A percentile compares a stretch with the other conserved stretches of the same genome.
phyloP scores from a whole-genome alignment of 2,113 vertebrate genomes.

The Baryphthengus martii region DNA sequence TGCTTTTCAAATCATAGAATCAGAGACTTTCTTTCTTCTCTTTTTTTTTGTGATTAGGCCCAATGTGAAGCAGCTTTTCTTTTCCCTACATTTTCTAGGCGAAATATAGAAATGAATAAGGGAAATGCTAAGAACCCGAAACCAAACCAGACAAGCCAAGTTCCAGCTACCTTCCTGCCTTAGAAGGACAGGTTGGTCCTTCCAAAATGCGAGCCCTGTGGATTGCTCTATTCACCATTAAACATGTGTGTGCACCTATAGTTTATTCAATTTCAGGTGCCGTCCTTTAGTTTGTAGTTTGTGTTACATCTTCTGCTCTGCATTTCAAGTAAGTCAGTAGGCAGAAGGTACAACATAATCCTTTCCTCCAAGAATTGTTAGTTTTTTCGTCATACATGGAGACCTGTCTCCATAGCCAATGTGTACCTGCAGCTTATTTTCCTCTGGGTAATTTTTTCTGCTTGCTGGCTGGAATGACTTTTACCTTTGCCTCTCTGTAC shows the following conservation, averaged over 20 bases:
- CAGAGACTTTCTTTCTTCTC: rapidly evolving
- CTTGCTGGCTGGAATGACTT: neutral
- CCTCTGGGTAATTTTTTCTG: neutral
- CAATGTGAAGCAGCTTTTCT: neutral
- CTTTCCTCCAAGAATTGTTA: neutral
- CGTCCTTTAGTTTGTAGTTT: neutral
- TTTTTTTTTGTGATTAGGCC: neutral
- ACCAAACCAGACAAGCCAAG: neutral
- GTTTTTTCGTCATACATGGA: neutral
- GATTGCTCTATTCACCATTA: neutral
- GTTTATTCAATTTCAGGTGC: neutral
- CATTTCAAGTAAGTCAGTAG: neutral
- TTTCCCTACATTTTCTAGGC: neutral
- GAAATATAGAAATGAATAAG: neutral
- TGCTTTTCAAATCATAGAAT: neutral
- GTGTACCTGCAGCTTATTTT: neutral
- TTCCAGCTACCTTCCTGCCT: neutral
- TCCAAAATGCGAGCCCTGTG: neutral
- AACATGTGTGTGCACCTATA: neutral
- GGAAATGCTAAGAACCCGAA: neutral
- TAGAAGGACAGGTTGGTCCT: neutral
- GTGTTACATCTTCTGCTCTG: neutral
- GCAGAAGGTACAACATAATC: neutral
- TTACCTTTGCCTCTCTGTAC: neutral
- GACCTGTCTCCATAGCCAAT: neutral